Conservation (phyloP, 2,888 invertebrate genomes). For the Tenthredo amoena region DNA sequence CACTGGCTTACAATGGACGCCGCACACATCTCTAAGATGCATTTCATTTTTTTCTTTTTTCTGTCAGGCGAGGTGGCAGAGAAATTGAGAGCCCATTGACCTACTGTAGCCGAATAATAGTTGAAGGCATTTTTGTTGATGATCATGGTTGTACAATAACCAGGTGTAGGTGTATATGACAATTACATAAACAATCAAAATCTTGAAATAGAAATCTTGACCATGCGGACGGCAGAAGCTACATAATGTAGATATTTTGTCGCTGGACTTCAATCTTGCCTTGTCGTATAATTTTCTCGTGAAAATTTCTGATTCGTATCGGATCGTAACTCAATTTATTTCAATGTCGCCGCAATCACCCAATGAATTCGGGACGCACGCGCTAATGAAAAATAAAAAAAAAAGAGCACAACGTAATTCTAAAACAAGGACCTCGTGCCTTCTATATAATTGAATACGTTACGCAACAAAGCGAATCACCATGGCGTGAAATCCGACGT, state of each 20-base stretch:
- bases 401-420: background rate
- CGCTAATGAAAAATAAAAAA: background rate
- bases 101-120: background rate
- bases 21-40: background rate
- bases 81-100: background rate
- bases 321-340: conserved; percentile 31
- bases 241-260: background rate
- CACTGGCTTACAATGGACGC: background rate
- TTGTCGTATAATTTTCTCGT: background rate
- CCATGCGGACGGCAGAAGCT: background rate
- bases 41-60: background rate
- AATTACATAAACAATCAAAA: background rate
- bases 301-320: background rate
- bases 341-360: conserved; percentile 18
- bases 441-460: conserved; percentile 28
- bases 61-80: background rate
- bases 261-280: background rate
- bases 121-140: background rate
- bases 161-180: background rate
- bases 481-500: conserved; percentile 37
- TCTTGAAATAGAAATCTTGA: background rate
- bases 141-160: background rate
- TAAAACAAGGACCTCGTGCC: conserved; percentile 8
- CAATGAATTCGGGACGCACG: conserved; percentile 12
- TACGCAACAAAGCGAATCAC: conserved; percentile 39